Percentiles rank a stretch among this genome's conserved stretches.
These are phyloP conservation scores for Eudemis profundana DNA, from an alignment of 2,888 invertebrate genomes.

Conservation along the genomic window DNA sequence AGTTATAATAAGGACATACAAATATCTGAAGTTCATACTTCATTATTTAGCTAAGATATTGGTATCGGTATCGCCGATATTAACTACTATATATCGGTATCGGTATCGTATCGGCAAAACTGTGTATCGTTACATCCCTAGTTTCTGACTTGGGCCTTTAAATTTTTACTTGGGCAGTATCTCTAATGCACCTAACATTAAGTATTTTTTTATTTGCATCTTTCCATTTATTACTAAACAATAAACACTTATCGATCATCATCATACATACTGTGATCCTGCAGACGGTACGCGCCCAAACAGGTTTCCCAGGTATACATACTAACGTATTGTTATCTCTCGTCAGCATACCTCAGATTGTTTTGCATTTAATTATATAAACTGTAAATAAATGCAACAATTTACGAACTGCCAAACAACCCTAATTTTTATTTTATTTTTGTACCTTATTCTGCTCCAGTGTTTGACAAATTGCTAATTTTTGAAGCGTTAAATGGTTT, in stretches of 20 bases:
- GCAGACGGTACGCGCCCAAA: slow-evolving; percentile 65
- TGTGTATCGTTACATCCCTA: too few species aligned
- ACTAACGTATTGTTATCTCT: slow-evolving; percentile 68
- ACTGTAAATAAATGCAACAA: slow-evolving; percentile 51
- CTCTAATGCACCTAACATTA: too few species aligned
- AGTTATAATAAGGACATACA: too few species aligned
- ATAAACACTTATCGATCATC: not conserved
- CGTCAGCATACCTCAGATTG: slow-evolving; percentile 72
- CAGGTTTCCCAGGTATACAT: slow-evolving; percentile 66
- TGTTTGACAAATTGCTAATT: slow-evolving; percentile 61
- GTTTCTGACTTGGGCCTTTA: too few species aligned
- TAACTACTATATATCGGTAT: too few species aligned
- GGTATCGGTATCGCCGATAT: too few species aligned
- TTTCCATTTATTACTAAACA: not conserved
- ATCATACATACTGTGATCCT: slow-evolving; percentile 47
- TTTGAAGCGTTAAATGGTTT: slow-evolving; percentile 18
- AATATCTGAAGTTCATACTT: too few species aligned
- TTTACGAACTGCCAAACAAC: slow-evolving; percentile 70
- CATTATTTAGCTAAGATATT: too few species aligned
- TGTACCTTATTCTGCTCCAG: slow-evolving; percentile 46
- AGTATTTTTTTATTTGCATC: not conserved
- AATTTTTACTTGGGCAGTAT: too few species aligned
- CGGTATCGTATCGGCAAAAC: too few species aligned
- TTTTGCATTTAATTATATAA: slow-evolving; percentile 66
- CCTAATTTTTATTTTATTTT: slow-evolving; percentile 51